These are phyloP conservation scores for Platichthys stellatus DNA, from an alignment of 2,113 vertebrate species.

Conservation along the genomic window DNA sequence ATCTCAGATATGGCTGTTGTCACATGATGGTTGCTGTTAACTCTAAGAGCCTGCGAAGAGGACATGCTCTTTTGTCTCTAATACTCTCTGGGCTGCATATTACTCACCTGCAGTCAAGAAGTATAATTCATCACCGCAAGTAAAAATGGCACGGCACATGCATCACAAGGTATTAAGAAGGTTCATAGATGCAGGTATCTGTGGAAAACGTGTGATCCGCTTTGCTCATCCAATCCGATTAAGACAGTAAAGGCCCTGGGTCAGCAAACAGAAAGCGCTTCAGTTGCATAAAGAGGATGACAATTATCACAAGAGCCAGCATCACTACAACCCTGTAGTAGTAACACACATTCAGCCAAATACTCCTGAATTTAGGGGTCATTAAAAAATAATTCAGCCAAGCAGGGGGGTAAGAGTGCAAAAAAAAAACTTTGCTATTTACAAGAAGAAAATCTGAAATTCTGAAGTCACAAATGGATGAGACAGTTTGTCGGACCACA, in stretches of 20 bases:
- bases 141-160: constrained; percentile 9
- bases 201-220: constrained; percentile 22
- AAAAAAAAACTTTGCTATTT: no score
- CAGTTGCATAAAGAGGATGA: constrained; percentile 40
- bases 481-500: no score
- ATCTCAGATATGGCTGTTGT: constrained; percentile 5
- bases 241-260: constrained; percentile 20
- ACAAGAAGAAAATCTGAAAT: no score
- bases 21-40: constrained; percentile 43
- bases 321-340: constrained; percentile 13
- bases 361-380: constrained; percentile 1
- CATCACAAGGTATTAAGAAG: neutral
- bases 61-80: neutral
- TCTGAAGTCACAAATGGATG: neutral
- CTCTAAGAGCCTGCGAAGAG: constrained; percentile 18
- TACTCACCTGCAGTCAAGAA: neutral
- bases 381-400: no score
- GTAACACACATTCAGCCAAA: constrained; percentile 9
- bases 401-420: neutral
- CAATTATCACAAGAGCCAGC: constrained; percentile 46
- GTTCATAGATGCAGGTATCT: constrained; percentile 5
- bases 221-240: constrained; percentile 25
- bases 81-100: neutral
- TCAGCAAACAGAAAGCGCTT: constrained; percentile 47
- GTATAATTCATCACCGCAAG: neutral